phyloP scores from a whole-genome alignment of 2,888 invertebrate species.

The Malacosoma neustria region DNA sequence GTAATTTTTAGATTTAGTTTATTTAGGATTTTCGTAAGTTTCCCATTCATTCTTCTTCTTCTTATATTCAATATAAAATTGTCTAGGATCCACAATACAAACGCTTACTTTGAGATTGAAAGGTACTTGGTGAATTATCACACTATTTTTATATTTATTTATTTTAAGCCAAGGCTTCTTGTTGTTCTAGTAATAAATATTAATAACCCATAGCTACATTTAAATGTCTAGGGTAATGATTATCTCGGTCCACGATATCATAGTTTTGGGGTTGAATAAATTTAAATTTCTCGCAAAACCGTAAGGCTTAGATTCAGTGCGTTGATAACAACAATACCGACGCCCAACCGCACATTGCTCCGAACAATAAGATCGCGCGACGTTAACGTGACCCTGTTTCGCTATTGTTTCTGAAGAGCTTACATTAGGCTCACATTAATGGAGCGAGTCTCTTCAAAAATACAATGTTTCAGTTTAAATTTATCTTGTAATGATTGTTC shows the following conservation, averaged over 20 bases:
- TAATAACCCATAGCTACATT: too few species aligned
- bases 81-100: too few species aligned
- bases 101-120: too few species aligned
- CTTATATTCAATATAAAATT: too few species aligned
- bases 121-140: too few species aligned
- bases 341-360: constrained; percentile 24
- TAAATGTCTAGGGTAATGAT: too few species aligned
- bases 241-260: not conserved
- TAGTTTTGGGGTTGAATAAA: constrained; percentile 2
- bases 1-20: too few species aligned
- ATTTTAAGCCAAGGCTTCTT: too few species aligned
- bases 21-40: too few species aligned
- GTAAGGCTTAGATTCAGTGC: constrained; percentile 14
- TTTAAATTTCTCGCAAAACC: constrained; percentile 24
- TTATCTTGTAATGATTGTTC: constrained; percentile 7
- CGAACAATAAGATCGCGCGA: constrained; percentile 32
- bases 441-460: constrained; percentile 2
- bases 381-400: constrained; percentile 27
- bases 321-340: constrained; percentile 29
- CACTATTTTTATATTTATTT: too few species aligned
- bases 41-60: too few species aligned
- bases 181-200: too few species aligned
- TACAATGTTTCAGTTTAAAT: constrained; percentile 10
- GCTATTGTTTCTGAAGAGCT: constrained; percentile 27
- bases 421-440: constrained; percentile 17